Percentiles rank a stretch among this genome's conserved stretches.
Evolutionary conservation across 1,140 invertebrate species (phyloP).

Genomic region (Gyrodactylus bullatarudis): DNA sequence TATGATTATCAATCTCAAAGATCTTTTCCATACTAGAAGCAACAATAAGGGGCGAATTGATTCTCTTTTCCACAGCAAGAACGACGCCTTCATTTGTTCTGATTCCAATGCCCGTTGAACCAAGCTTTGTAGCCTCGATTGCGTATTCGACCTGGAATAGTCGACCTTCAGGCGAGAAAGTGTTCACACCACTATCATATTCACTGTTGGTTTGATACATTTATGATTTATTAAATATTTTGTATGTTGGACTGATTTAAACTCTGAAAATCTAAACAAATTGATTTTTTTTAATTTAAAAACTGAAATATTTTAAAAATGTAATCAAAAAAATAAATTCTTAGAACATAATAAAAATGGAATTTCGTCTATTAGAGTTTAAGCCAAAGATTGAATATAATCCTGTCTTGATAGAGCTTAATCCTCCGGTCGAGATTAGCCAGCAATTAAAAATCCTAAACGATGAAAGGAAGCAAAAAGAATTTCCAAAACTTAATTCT

Average conservation of each 20-base stretch:
- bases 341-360: too few relatives aligned
- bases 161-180: constrained; percentile 90
- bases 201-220: constrained; percentile 23
- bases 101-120: constrained; percentile 91
- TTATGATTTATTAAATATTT: neutral
- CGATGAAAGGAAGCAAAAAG: too few relatives aligned
- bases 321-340: neutral
- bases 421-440: too few relatives aligned
- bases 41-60: constrained; percentile 78
- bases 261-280: neutral
- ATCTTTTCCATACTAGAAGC: constrained; percentile 85
- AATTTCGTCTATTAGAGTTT: too few relatives aligned
- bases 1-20: constrained; percentile 60
- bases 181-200: constrained; percentile 94
- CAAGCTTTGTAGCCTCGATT: constrained; percentile 93
- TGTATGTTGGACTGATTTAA: neutral
- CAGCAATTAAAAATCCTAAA: too few relatives aligned
- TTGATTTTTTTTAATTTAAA: neutral
- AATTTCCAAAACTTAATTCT: too few relatives aligned
- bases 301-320: neutral
- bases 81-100: constrained; percentile 68
- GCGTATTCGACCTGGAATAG: constrained; percentile 99
- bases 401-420: too few relatives aligned
- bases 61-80: constrained; percentile 79
- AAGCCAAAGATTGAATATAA: too few relatives aligned